Base-by-base conservation (phyloP, 2,888 invertebrate species). In the Drosophila falleni region DNA sequence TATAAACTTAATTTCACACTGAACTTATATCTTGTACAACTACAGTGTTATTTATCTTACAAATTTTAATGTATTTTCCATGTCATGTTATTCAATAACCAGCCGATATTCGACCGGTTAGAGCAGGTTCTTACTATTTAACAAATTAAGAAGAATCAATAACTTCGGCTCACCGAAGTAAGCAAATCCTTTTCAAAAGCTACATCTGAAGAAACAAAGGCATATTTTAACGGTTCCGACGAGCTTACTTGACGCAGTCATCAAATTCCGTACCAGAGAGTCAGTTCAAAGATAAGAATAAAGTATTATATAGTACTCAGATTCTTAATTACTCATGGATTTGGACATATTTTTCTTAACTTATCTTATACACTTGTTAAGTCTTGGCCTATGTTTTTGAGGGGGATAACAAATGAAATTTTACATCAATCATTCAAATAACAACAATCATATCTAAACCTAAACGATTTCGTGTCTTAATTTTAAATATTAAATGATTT, bases 381-480 rank as follows among this genome's bases (percentile, higher is more conserved):
- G 13, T 15, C 15, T 42, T 68, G 19, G 26, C 33, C 35, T 37
- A 33, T 55, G 50, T 56, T 63, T 39, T 60, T 76, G 59, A 71
- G 39, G 19, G 31, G 58, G 46, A 66, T 74, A 23, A 23, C 31
- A 3, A 31, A 53, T 50, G 35, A 47, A 69, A 41, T 74, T 78
- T 66, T 71, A 71, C 63, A 79, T 77, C 77, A 88, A 85, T 83
- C 78, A 80, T 85, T 77, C 56, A 70, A 76, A 68, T 35, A 82
- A 70, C 47, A 79, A 81, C 86, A 88, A 85, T 88, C 85, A 88
- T 80, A 80, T 88, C 86, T 88, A 51, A 81, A 71, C 69, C 66
- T 82, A 75, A 85, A 80, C 55, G 67, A 80, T 84, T 84, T 88
- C 78, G 84, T 88, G 84, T 88, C 84, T 84, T 84, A 88, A 80